Percentiles rank a stretch among this genome's conserved stretches.
Evolutionary conservation across 2,797 vertebrate genomes (phyloP).

Genomic region (Hylomyscus alleni): DNA sequence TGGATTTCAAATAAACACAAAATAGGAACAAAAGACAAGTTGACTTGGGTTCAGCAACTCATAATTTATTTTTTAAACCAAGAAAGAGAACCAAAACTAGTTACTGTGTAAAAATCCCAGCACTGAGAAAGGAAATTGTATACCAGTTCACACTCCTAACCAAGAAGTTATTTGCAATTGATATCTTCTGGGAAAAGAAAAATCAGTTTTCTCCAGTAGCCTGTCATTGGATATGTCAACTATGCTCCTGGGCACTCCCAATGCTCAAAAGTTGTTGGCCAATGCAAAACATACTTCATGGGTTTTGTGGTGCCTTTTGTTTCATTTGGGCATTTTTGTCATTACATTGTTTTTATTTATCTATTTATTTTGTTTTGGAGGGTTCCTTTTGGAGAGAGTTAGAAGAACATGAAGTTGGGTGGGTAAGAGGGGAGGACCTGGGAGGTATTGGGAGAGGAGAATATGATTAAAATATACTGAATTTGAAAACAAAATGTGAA

Average conservation of each 20-base stretch:
- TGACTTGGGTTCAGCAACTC: background rate
- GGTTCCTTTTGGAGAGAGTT: background rate
- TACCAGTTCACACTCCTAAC: background rate
- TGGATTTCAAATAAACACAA: constrained; percentile 39
- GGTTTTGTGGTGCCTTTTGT: background rate
- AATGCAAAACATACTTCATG: background rate
- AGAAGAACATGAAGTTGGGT: background rate
- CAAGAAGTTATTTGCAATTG: background rate
- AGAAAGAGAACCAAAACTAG: constrained; percentile 33
- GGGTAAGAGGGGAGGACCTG: background rate
- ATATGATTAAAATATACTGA: background rate
- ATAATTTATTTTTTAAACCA: constrained; percentile 36
- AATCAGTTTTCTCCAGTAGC: background rate
- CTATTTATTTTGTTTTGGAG: background rate
- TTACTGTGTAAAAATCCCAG: background rate
- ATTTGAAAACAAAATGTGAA: constrained; percentile 10
- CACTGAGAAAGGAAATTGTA: background rate
- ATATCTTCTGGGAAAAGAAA: too few species aligned
- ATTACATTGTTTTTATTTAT: background rate
- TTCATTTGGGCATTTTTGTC: background rate
- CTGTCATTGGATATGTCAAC: background rate
- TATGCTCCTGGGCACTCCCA: background rate
- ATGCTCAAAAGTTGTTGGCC: background rate
- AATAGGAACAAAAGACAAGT: background rate
- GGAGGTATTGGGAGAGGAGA: background rate